phyloP scores from a whole-genome alignment of 2,113 vertebrate genomes.

The Serilophus lunatus region DNA sequence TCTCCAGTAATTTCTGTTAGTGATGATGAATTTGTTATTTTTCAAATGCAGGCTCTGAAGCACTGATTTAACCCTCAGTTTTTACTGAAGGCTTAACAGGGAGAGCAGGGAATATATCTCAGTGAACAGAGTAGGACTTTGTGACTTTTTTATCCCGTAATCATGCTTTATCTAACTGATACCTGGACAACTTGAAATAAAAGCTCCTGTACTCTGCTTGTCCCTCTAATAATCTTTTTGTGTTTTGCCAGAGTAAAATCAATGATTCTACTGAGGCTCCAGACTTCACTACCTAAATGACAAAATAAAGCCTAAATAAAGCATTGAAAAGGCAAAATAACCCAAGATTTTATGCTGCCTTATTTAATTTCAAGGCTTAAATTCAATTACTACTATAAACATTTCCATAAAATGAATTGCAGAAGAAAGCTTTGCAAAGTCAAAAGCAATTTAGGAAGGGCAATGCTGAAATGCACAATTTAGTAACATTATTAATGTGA shows the following conservation, averaged over 20 bases:
- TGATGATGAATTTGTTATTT: not conserved
- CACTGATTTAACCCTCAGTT: not conserved
- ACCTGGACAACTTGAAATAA: not conserved
- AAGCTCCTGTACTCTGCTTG: not conserved
- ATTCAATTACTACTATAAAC: constrained; percentile 58
- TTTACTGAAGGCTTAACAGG: not conserved
- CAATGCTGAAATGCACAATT: constrained; percentile 30
- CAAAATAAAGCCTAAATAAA: not conserved
- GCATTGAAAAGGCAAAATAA: constrained; percentile 35
- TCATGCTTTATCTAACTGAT: not conserved
- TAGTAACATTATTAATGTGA: constrained; percentile 58
- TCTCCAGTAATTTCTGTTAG: not conserved
- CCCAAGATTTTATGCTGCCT: constrained; percentile 30
- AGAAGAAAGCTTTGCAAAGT: constrained; percentile 55
- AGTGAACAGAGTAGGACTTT: not conserved
- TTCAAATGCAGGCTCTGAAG: not conserved
- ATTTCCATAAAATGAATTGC: constrained; percentile 55
- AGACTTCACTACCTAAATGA: not conserved
- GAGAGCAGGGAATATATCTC: not conserved
- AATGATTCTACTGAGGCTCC: not conserved
- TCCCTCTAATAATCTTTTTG: not conserved
- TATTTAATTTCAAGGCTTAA: constrained; percentile 65
- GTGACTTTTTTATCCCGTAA: no score
- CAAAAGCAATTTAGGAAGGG: constrained; percentile 67
- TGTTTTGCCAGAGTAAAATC: not conserved